Base-by-base conservation (phyloP, 2,797 vertebrate species). In the Chromobotia macracanthus region DNA sequence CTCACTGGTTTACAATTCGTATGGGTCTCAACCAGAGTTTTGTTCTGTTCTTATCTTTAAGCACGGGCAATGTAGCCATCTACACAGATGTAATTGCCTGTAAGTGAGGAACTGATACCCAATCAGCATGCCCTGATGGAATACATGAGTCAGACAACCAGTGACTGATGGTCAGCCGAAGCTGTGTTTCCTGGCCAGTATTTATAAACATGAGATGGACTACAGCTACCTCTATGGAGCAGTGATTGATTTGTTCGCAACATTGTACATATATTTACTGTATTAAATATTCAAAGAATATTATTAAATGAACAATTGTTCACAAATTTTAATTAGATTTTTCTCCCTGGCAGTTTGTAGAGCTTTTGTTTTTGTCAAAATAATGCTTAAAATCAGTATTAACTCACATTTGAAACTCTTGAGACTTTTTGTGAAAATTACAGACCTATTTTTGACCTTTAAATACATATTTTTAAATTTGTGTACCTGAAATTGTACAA, bases 11-110 rank as follows among this genome's bases (percentile, higher is more conserved):
- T 64, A 41, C 48, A 69, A 60, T 80, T 71, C 51, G 21, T 72
- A 31, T 51, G 58, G 48, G 11, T 46, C 75, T 71, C 79, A 61
- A 60, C 84, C 88, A 92, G 41, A 18, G 84, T 90, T 73, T 90
- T 85, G 82, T 73, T 71, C 64, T 92, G 82, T 87, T 92, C 90
- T 91, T 79, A 89, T 85, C 89, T 89, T 86, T 84, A 93, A 93
- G 93, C 83, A 23, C 85, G 82, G 51, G 80, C 83, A 4, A 86
- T 91, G 72, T 92, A 90, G 89, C 87, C 82, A 65, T 18, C 79
- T 77, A 18, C 70, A 53, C 19, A 21, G 80, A 71, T 35, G 72
- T 53, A 72, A 69, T 64, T 71, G 58, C 25, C 77, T 72, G 15
- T 23, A 73, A 65, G 56, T 48, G 75, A 81, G 46, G 41, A 79